Base-by-base conservation (phyloP, 2,113 vertebrate species). In the Calypte anna region DNA sequence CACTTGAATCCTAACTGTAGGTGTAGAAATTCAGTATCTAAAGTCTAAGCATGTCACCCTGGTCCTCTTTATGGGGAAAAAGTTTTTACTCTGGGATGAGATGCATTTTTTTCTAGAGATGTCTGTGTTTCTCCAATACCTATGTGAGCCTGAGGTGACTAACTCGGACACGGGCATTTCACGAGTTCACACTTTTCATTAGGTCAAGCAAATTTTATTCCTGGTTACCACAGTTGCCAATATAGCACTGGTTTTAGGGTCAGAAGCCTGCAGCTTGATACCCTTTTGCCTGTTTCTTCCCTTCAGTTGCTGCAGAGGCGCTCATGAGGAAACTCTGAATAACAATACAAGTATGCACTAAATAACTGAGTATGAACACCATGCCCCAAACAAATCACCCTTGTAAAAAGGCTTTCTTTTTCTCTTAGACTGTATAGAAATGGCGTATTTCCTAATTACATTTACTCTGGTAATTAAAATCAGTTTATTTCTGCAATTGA, bases 391-490 rank as follows among this genome's bases (percentile, higher is more conserved):
- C 13, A 40, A 68, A 62, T 15, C 14, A 88, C 10, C 10, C 25
- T 70, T 70, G 21, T n/a, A 3, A 50, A 86, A 84, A 68, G 24
- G 2, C 30, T 70, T 63, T 83, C 25, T 2, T 21, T 90, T 82
- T 77, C 51, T 81, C 25, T 48, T 66, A 15, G 7, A 4, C 44
- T 86, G 18, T 55, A 70, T 31, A 55, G 51, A 11, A 54, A 30
- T 5, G 31, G 9, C 28, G 57, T 70, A 48, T 30, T 77, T 81
- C 38, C 31, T 85, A 88, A 89, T 86, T 74, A 25, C 21, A 31
- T 82, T 82, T 74, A 38, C 57, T 64, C 6, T 27, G 58, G 31
- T 55, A 75, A 86, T 81, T 83, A 88, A 93, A 95, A 81, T 44
- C 10, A 58, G 17, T 74, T 94, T 68, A 50, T 92, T 93, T 88